Evolutionary conservation across 2,797 vertebrate genomes (phyloP), one percentile per base, ranked within the genome.

Genomic region (Tadarida brasiliensis): DNA sequence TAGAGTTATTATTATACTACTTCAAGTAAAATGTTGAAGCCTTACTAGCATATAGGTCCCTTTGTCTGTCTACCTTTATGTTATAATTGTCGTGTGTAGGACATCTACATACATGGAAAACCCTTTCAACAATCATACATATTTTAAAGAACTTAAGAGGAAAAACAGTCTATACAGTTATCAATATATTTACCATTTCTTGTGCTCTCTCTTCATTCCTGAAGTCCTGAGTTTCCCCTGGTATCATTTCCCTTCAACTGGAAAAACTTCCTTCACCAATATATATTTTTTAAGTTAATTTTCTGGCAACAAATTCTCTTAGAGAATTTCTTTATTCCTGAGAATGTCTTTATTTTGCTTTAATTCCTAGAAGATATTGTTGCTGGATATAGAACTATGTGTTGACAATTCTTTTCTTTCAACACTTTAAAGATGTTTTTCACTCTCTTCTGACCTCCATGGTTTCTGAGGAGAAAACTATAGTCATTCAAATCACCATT

Each of bases 261-360:
- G 26, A 61, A 89, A 51, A 81, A 65, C 7, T 67, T 47, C 74
- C 49, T 63, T n/a, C 39, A n/a, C 39, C 22, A 44, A 44, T 44
- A 44, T 44, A n/a, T 68, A 84, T 65, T 17, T 71, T 80, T 84
- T n/a, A 68, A 80, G 80, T 10, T 63, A 47, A 76, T 65, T 77
- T 94, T 63, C 39, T 49, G 19, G 54, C 47, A 85, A 86, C 33
- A 68, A 74, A 74, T 44, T 74, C 28, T 83, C 70, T 80, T 80
- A 61, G 26, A 87, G 56, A 71, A 73, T 65, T 82, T 93, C 67
- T 56, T 81, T 71, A 71, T 81, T 82, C 17, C 73, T 68, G 51
- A 90, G 44, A 94, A 35, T 81, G 33, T 68, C 65, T 47, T 85
- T 20, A 67, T 59, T 65, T 88, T 87, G 68, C 28, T 57, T 88